These are phyloP conservation scores for Ectemnius cavifrons DNA, from an alignment of 2,888 invertebrate genomes.

Conservation along the genomic window DNA sequence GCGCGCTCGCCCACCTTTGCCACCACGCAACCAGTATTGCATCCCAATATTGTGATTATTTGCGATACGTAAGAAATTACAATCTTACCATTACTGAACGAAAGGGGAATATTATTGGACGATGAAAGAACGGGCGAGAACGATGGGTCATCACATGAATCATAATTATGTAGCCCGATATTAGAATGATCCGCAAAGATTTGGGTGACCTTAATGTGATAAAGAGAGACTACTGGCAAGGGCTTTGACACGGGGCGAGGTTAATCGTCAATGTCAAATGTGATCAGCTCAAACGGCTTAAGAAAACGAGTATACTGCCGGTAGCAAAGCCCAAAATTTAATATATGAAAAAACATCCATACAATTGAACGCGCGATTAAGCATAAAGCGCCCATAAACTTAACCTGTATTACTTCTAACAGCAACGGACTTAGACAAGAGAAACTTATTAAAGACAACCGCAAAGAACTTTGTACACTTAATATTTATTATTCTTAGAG, in stretches of 20 bases:
- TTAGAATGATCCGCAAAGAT: background rate
- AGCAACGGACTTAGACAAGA: no score
- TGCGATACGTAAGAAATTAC: background rate
- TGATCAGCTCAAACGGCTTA: conserved; percentile 3
- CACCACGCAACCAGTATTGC: conserved; percentile 34
- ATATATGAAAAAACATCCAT: background rate
- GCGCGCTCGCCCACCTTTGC: conserved; percentile 15
- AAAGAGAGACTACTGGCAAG: conserved; percentile 9
- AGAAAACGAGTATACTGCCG: background rate
- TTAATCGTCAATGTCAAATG: conserved; percentile 20
- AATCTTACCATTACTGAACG: no score
- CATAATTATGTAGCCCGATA: no score
- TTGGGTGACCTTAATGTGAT: conserved; percentile 9
- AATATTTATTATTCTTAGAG: no score
- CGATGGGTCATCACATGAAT: no score
- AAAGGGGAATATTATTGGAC: no score
- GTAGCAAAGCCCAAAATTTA: conserved; percentile 2
- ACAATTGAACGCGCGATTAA: no score
- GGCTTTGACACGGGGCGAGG: conserved; percentile 13
- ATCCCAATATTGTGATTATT: conserved; percentile 39
- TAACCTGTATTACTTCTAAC: no score
- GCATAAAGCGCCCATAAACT: conserved; percentile 15
- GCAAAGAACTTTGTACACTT: no score
- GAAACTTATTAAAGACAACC: no score
- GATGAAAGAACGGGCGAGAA: no score